Evolutionary conservation across 2,888 invertebrate species (phyloP), one percentile per base, ranked within the genome.

Genomic region (Crossocerus cetratus): DNA sequence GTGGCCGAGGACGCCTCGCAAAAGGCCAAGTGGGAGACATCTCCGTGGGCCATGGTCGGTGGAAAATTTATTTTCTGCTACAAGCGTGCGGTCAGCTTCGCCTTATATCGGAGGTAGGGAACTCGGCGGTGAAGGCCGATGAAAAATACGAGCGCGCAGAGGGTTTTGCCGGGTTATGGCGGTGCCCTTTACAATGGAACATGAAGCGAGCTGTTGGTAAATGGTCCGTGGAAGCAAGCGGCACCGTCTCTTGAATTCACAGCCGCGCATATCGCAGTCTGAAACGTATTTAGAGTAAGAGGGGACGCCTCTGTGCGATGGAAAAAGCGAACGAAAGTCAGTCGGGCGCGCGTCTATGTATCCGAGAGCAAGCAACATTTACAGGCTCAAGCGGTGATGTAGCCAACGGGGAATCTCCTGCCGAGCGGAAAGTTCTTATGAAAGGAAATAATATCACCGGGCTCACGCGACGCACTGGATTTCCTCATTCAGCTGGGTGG

Each of bases 41-140:
- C 32, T 55, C 44, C 32, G 22, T 54, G 54, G 42, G n/a, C 21
- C 43, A 43, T 23, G 55, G 16, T 64, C 56, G 32, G 32, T 55
- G 43, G 56, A 23, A 55, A 56, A 64, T 64, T 56, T 64, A 64
- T 64, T 64, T 64, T 54, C 64, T 20, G 43, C 44, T 64, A 44
- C 21, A 20, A 20, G n/a, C 32, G 13, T 16, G 32, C 44, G 32
- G 32, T 32, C 32, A 32, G n/a, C n/a, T n/a, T n/a, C n/a, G n/a
- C 32, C 32, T 32, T 32, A 32, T 32, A 11, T 5, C 32, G 8
- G 32, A 8, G 32, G 1, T 32, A 32, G 32, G 8, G 8, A 32
- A 3, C 32, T 8, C 32, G 8, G 8, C 32, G 11, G 8, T 32
- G 32, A 32, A 32, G 11, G 16, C 8, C 49, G 49, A 49, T 49